phyloP scores from a whole-genome alignment of 2,113 vertebrate species.

The Erythrocercus mccallii region DNA sequence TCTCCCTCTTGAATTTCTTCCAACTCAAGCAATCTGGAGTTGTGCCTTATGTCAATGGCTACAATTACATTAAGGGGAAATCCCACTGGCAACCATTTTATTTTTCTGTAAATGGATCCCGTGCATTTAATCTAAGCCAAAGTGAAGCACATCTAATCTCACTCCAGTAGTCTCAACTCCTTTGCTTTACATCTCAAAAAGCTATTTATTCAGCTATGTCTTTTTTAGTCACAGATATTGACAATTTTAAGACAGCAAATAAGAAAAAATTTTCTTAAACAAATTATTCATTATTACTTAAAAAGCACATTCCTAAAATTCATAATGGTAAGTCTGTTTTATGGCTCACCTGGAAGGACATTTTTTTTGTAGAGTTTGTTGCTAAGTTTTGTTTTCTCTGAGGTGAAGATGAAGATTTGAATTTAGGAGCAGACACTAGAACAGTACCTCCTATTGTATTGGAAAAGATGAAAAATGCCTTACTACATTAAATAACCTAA shows the following conservation, averaged over 20 bases:
- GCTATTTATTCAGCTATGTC: not conserved
- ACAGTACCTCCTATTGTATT: constrained; percentile 75
- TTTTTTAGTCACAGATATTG: not conserved
- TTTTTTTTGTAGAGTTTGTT: constrained; percentile 26
- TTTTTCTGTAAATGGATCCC: not conserved
- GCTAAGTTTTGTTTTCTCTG: constrained; percentile 44
- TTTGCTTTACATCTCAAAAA: not conserved
- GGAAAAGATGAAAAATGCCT: not conserved
- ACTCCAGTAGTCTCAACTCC: not conserved
- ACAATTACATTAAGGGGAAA: not conserved
- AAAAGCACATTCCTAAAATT: not conserved
- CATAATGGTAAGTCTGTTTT: not conserved
- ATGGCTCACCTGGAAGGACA: constrained; percentile 50
- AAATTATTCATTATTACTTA: not conserved
- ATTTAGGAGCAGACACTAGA: constrained; percentile 76
- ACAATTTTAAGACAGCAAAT: not conserved
- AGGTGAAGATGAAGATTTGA: constrained; percentile 46
- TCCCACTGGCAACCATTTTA: not conserved
- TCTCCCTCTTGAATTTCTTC: not conserved
- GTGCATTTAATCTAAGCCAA: not conserved
- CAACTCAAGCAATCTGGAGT: not conserved
- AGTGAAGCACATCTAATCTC: not conserved
- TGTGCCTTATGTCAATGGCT: not conserved
- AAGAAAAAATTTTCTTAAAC: not conserved
- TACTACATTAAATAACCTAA: not conserved